Conservation (phyloP, 2,113 vertebrate genomes). For the Mormoops blainvillei region DNA sequence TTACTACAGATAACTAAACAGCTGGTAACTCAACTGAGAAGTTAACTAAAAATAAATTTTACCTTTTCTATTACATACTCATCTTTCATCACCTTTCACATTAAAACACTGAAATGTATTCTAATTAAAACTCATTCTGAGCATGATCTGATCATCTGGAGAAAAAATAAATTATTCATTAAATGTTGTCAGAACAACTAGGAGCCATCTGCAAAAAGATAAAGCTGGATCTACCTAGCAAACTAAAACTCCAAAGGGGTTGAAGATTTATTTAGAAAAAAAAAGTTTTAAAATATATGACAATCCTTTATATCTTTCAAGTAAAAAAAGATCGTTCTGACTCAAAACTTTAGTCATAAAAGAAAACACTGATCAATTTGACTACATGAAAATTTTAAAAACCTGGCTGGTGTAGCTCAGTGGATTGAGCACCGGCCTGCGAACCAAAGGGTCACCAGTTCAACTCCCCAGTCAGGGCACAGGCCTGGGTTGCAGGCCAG, state of each 20-base stretch:
- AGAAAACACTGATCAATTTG: not conserved
- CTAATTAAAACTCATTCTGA: conserved; percentile 31
- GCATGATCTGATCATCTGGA: not conserved
- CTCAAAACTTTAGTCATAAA: conserved; percentile 13
- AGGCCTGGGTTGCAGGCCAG: too few relatives aligned
- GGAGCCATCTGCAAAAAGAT: not conserved
- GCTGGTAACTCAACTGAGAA: not conserved
- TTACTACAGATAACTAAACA: not conserved
- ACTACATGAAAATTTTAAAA: not conserved
- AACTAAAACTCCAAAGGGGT: not conserved
- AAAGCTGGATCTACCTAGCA: not conserved
- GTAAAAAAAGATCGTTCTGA: not conserved
- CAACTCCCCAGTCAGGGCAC: too few relatives aligned
- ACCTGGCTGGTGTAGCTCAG: too few relatives aligned
- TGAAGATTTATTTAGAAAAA: not conserved
- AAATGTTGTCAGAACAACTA: not conserved
- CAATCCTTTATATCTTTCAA: not conserved
- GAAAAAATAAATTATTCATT: conserved; percentile 29
- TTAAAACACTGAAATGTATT: not conserved
- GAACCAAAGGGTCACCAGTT: too few relatives aligned
- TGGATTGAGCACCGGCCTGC: too few relatives aligned
- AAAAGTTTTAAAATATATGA: not conserved
- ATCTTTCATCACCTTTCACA: not conserved
- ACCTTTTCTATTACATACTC: not conserved
- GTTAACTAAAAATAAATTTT: not conserved